A percentile compares a stretch with the other conserved stretches of the same genome.
Conservation (phyloP, 2,888 invertebrate species). For the Dromius quadrimaculatus region DNA sequence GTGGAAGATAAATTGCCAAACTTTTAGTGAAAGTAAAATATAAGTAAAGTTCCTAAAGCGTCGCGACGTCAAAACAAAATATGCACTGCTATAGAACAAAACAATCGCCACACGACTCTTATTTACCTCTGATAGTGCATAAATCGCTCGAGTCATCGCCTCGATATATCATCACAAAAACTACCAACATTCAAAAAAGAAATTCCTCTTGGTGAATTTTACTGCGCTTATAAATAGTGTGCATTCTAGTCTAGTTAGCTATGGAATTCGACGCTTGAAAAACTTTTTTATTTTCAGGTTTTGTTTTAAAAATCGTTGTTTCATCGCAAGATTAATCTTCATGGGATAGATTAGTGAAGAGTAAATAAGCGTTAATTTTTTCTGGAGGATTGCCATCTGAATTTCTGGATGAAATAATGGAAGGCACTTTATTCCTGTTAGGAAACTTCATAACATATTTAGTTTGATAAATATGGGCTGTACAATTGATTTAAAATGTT, state of each 20-base stretch:
- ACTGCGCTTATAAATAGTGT: conserved; percentile 25
- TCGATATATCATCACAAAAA: conserved; percentile 19
- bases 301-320: conserved; percentile 11
- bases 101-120: conserved; percentile 4
- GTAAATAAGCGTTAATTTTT: conserved; percentile 32
- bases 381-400: background rate
- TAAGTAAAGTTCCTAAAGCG: conserved; percentile 9
- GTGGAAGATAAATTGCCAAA: conserved; percentile 4
- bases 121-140: conserved; percentile 25
- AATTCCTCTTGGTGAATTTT: background rate
- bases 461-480: background rate
- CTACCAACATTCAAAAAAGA: background rate
- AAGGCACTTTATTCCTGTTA: background rate
- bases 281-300: background rate
- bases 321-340: conserved; percentile 15
- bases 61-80: conserved; percentile 19
- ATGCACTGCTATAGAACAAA: conserved; percentile 17
- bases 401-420: conserved; percentile 2
- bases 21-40: conserved; percentile 20
- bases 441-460: conserved; percentile 6
- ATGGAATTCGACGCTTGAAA: conserved; percentile 8
- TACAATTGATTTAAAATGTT: no score
- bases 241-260: conserved; percentile 29
- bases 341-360: conserved; percentile 12
- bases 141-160: conserved; percentile 4